Percentiles rank a stretch among this genome's conserved stretches.
phyloP scores from a whole-genome alignment of 2,888 invertebrate genomes.

The Cataglyphis livida region DNA sequence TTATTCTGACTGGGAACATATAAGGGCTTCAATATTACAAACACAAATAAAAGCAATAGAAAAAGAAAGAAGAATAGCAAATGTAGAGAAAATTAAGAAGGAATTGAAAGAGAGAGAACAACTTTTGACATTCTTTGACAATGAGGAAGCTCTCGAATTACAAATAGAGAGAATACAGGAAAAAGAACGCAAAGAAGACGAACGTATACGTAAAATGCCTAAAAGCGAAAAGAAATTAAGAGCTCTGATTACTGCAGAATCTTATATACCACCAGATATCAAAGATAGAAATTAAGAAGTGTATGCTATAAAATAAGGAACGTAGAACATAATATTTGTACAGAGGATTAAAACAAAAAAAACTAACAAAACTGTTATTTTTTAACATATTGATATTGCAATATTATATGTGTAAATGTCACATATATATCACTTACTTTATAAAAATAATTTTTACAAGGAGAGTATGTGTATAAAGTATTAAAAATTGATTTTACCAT shows the following conservation, averaged over 20 bases:
- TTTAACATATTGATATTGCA: neutral
- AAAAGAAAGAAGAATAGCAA: constrained; percentile 85
- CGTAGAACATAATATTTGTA: neutral
- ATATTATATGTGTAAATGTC: neutral
- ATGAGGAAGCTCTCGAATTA: constrained; percentile 91
- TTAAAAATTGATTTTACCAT: constrained; percentile 52
- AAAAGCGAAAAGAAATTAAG: constrained; percentile 34
- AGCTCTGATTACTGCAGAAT: constrained; percentile 85
- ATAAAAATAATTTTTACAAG: constrained; percentile 32
- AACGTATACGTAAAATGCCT: constrained; percentile 5
- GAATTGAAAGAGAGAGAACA: constrained; percentile 88
- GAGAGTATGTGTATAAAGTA: constrained; percentile 45
- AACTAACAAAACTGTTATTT: neutral
- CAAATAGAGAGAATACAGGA: constrained; percentile 87
- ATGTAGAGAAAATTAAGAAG: constrained; percentile 88
- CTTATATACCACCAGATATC: constrained; percentile 89
- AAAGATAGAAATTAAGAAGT: constrained; percentile 23
- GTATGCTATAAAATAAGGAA: neutral
- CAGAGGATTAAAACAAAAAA: neutral
- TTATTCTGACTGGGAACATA: constrained; percentile 88
- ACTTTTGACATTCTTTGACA: constrained; percentile 91
- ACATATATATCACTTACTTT: neutral
- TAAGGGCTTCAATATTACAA: constrained; percentile 87
- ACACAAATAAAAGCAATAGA: constrained; percentile 87
- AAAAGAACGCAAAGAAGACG: constrained; percentile 83